Evolutionary conservation across 2,113 vertebrate genomes (phyloP).

Genomic region (Bambusicola thoracicus): DNA sequence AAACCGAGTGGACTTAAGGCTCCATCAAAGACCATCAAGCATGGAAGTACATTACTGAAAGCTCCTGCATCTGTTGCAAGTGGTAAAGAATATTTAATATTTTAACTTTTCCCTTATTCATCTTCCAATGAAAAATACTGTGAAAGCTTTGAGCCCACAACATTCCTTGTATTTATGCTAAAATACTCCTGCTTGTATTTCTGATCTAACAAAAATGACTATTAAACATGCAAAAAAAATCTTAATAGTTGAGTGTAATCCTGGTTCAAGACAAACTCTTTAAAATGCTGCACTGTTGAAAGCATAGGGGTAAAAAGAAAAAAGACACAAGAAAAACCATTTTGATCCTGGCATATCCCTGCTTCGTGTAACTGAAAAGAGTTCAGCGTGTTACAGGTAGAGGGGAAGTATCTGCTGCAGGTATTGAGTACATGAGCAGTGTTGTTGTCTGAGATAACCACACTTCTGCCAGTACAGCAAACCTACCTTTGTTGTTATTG

Average conservation of each 20-base stretch:
- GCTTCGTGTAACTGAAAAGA: not conserved
- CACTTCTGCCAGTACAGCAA: not conserved
- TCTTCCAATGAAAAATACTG: not conserved
- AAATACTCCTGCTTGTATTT: not conserved
- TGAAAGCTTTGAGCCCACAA: not conserved
- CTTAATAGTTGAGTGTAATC: not conserved
- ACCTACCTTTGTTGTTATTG: not conserved
- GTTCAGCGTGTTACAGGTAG: not conserved
- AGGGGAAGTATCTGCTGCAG: not conserved
- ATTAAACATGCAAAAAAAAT: not conserved
- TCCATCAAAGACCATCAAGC: constrained; percentile 90
- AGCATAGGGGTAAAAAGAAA: not conserved
- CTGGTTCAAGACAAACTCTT: not conserved
- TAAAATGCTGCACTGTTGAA: not conserved
- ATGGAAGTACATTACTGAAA: constrained; percentile 81
- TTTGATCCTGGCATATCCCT: not conserved
- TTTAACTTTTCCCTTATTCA: not conserved
- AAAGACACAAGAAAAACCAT: not conserved
- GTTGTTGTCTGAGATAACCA: not conserved
- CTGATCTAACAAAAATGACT: not conserved
- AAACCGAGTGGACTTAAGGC: constrained; percentile 94
- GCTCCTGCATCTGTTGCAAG: constrained; percentile 71
- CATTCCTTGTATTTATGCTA: not conserved
- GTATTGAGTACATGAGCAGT: not conserved
- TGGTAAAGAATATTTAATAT: constrained; percentile 69